Evolutionary conservation across 2,113 vertebrate genomes (phyloP).

Genomic region (Gavia stellata): DNA sequence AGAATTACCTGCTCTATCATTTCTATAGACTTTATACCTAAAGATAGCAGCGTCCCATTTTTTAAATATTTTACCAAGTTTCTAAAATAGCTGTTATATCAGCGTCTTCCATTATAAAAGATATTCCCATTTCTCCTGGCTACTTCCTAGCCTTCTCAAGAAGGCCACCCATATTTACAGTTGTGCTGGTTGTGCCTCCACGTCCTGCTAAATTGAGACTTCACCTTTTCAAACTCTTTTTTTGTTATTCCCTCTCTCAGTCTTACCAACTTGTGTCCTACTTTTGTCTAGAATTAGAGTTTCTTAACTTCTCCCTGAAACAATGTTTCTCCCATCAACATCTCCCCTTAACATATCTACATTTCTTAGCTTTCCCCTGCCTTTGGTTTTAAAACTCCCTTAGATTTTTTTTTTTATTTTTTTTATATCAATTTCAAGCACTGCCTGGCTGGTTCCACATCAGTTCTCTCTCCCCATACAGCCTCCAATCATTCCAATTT

Average conservation of each 20-base stretch:
- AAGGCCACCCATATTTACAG: not conserved
- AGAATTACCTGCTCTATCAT: not conserved
- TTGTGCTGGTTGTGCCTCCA: not conserved
- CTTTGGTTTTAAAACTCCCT: not conserved
- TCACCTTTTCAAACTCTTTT: not conserved
- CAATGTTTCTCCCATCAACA: not conserved
- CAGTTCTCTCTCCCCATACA: not conserved
- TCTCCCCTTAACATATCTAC: not conserved
- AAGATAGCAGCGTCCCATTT: not conserved
- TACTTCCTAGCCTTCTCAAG: not conserved
- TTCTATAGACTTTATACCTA: not conserved
- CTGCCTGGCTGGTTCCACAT: not conserved
- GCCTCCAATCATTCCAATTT: not conserved
- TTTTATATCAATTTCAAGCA: not conserved
- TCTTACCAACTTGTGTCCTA: not conserved
- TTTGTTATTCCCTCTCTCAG: not conserved
- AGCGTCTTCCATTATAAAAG: not conserved
- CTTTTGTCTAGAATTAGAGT: not conserved
- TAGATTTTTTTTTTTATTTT: not conserved
- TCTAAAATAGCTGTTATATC: not conserved
- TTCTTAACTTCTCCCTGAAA: not conserved
- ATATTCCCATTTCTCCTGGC: not conserved
- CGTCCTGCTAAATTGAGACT: not conserved
- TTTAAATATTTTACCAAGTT: not conserved
- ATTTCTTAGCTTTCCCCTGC: not conserved